Evolutionary conservation across 2,113 vertebrate genomes (phyloP).

Genomic region (Paracanthobrama guichenoti): DNA sequence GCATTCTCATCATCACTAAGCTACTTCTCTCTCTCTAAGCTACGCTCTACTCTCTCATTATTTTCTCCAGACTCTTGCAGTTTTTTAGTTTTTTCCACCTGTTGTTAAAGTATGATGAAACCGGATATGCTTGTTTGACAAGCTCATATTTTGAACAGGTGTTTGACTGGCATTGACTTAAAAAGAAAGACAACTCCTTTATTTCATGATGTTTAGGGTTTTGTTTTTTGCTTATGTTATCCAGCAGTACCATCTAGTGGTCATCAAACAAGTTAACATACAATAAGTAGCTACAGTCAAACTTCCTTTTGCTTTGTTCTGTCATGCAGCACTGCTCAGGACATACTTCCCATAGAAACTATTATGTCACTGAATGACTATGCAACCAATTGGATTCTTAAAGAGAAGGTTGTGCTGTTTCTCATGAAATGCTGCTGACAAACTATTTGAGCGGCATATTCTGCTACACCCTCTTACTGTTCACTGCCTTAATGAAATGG

Average conservation of each 20-base stretch:
- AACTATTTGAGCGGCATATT: neutral
- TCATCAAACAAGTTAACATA: neutral
- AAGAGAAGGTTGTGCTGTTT: neutral
- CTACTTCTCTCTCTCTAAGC: too few species aligned
- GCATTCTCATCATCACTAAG: too few species aligned
- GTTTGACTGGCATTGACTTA: too few species aligned
- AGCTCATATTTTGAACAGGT: too few species aligned
- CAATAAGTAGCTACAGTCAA: neutral
- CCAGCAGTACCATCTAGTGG: conserved; percentile 1
- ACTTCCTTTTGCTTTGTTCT: neutral
- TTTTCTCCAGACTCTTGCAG: too few species aligned
- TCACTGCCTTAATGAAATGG: neutral
- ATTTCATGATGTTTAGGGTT: too few species aligned
- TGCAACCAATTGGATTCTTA: neutral
- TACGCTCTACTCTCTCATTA: too few species aligned
- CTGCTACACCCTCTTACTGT: neutral
- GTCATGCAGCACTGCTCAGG: neutral
- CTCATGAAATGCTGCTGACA: neutral
- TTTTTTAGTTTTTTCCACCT: too few species aligned
- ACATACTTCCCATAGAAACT: neutral
- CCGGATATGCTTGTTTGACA: too few species aligned
- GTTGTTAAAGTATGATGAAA: too few species aligned
- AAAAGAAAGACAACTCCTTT: too few species aligned
- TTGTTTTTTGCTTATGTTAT: neutral
- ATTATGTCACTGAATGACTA: neutral